Conservation (phyloP, 2,113 vertebrate genomes). For the Scopus umbretta region DNA sequence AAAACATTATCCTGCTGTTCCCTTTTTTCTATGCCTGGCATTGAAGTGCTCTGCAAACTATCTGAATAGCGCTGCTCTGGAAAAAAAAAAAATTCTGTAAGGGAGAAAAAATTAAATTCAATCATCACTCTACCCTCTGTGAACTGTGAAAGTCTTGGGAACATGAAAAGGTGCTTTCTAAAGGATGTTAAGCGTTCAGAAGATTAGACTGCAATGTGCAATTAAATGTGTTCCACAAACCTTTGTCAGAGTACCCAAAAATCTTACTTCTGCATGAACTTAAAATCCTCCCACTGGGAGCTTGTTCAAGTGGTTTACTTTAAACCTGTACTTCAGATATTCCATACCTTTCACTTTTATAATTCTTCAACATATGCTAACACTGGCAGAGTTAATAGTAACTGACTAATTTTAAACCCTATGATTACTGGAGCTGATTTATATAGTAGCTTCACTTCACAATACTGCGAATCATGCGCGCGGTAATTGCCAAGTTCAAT, state of each 20-base stretch:
- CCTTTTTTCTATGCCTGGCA: constrained; percentile 40
- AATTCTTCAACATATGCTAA: constrained; percentile 48
- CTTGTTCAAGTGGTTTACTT: constrained; percentile 43
- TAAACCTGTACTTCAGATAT: constrained; percentile 37
- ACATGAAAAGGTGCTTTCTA: constrained; percentile 49
- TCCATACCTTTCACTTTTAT: constrained; percentile 45
- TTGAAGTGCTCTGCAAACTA: constrained; percentile 51
- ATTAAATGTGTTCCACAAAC: constrained; percentile 41
- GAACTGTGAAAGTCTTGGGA: constrained; percentile 58
- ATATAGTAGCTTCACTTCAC: constrained; percentile 75
- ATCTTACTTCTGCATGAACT: constrained; percentile 20
- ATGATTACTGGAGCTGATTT: constrained; percentile 80
- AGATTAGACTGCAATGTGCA: constrained; percentile 18
- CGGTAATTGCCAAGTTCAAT: constrained; percentile 78
- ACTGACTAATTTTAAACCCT: constrained; percentile 80
- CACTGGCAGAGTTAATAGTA: constrained; percentile 72
- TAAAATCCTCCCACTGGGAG: constrained; percentile 52
- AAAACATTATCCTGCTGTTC: constrained; percentile 63
- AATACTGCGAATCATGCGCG: constrained; percentile 63
- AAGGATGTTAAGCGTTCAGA: constrained; percentile 45
- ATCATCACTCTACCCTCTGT: constrained; percentile 52
- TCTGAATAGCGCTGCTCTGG: constrained; percentile 25
- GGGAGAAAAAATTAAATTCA: constrained; percentile 58
- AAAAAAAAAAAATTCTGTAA: neutral
- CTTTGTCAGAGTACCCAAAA: constrained; percentile 31